A percentile compares a stretch with the other conserved stretches of the same genome.
Evolutionary conservation across 2,888 invertebrate species (phyloP).

Genomic region (Rhogogaster chlorosoma): DNA sequence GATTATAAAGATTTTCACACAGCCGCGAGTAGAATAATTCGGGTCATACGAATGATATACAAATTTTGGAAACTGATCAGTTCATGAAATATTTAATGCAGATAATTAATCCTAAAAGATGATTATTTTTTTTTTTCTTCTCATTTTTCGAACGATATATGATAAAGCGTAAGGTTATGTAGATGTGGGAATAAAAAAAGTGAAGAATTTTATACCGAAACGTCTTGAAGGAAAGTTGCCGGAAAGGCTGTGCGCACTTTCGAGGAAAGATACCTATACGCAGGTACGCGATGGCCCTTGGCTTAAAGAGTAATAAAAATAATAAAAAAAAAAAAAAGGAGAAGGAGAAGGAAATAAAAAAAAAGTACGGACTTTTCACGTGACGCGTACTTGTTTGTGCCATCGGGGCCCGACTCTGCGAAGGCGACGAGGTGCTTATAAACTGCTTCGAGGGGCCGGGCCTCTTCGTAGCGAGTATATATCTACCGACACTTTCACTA

Average conservation of each 20-base stretch:
- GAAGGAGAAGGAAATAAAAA: not conserved
- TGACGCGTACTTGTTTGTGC: constrained; percentile 55
- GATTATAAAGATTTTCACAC: not conserved
- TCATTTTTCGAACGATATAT: no score
- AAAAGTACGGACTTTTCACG: constrained; percentile 3
- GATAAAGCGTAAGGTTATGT: no score
- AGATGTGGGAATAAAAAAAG: not conserved
- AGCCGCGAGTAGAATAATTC: not conserved
- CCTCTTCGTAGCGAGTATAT: constrained; percentile 56
- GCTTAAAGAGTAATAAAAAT: not conserved
- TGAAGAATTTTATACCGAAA: not conserved
- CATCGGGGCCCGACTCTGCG: constrained; percentile 48
- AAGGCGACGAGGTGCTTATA: constrained; percentile 38
- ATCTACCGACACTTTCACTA: constrained; percentile 70
- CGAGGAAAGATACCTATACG: not conserved
- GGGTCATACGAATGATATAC: not conserved
- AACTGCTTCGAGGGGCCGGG: constrained; percentile 42
- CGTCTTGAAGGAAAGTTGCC: not conserved
- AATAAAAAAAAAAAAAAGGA: not conserved
- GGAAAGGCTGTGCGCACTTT: not conserved
- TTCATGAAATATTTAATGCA: not conserved
- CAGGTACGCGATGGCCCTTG: constrained; percentile 10
- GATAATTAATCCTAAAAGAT: not conserved
- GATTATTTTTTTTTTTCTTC: not conserved
- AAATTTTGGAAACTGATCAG: not conserved